phyloP scores from a whole-genome alignment of 2,888 invertebrate species.

The Drosophila tanythrix region DNA sequence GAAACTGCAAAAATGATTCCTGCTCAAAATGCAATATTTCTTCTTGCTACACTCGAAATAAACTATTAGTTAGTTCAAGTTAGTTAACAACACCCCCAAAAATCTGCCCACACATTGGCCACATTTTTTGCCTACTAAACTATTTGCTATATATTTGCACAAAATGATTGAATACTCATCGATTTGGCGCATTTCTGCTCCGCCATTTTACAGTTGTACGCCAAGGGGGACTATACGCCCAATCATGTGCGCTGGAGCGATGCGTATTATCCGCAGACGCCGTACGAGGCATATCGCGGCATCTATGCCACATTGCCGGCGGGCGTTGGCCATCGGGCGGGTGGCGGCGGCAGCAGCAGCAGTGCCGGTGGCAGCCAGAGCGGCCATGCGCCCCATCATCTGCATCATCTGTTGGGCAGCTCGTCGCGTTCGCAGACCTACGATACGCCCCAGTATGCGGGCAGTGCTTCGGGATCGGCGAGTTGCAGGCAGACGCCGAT shows the following conservation, averaged over 20 bases:
- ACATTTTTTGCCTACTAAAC: neutral
- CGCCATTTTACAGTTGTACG: slow-evolving; percentile 84
- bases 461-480: slow-evolving; percentile 83
- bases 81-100: neutral
- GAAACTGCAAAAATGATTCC: neutral
- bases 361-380: slow-evolving; percentile 69
- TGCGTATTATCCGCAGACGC: slow-evolving; percentile 87
- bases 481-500: slow-evolving; percentile 85
- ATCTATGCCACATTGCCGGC: slow-evolving; percentile 86
- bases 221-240: slow-evolving; percentile 88
- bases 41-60: neutral
- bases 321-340: slow-evolving; percentile 74
- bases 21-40: neutral
- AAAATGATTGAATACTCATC: neutral
- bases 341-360: slow-evolving; percentile 69
- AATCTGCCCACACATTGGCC: neutral
- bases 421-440: slow-evolving; percentile 82
- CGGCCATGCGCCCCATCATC: slow-evolving; percentile 55
- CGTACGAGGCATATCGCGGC: slow-evolving; percentile 87
- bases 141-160: neutral
- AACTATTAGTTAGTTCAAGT: neutral
- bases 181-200: neutral
- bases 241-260: slow-evolving; percentile 88
- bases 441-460: slow-evolving; percentile 82
- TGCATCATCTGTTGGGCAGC: slow-evolving; percentile 77